Conservation (phyloP, 2,888 invertebrate species). For the Diadegma fenestrale region DNA sequence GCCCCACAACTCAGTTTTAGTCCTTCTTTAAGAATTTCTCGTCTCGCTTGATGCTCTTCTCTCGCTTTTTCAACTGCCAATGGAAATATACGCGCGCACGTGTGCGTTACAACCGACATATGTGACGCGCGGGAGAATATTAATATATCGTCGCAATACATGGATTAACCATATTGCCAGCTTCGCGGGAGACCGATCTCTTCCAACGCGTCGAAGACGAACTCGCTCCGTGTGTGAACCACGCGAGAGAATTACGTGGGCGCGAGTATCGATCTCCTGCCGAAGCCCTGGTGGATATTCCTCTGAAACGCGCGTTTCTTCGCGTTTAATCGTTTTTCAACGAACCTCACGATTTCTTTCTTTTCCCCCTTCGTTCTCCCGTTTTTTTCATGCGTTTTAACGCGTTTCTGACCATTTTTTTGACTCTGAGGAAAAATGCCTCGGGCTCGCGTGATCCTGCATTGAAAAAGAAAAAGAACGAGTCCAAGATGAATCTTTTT, state of each 20-base stretch:
- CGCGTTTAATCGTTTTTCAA: background rate
- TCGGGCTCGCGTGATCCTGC: too few relatives aligned
- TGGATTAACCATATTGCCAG: constrained; percentile 10
- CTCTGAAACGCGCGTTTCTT: constrained; percentile 41
- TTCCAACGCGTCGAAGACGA: background rate
- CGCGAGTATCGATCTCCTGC: constrained; percentile 61
- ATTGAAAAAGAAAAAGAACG: too few relatives aligned
- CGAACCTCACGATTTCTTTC: constrained; percentile 6
- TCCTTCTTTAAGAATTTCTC: background rate
- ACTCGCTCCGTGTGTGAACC: background rate
- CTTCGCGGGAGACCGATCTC: constrained; percentile 20
- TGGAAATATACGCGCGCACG: background rate
- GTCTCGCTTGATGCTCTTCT: background rate
- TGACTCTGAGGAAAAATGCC: too few relatives aligned
- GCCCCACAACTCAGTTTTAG: background rate
- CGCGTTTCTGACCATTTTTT: too few relatives aligned
- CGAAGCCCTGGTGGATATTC: constrained; percentile 36
- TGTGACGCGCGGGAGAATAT: background rate
- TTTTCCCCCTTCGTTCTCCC: too few relatives aligned
- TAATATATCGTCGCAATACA: background rate
- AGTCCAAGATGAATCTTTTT: too few relatives aligned
- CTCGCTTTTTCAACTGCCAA: background rate
- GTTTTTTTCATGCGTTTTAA: too few relatives aligned
- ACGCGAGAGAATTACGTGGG: constrained; percentile 54
- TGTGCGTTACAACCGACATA: background rate